These are phyloP conservation scores for Macaria notata DNA, from an alignment of 2,888 invertebrate species.

Conservation along the genomic window DNA sequence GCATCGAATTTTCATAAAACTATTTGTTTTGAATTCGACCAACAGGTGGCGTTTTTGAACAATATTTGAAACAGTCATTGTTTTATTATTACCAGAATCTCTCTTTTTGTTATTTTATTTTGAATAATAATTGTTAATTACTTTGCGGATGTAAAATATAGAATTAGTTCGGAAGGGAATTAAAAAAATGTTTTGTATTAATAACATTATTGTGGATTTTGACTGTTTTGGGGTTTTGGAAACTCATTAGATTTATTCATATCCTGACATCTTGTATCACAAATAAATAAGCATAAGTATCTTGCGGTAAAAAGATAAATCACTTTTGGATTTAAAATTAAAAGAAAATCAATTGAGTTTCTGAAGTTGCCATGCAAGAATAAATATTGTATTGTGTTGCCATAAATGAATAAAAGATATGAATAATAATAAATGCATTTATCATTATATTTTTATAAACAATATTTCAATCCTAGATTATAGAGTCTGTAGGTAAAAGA, in stretches of 20 bases:
- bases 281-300: too few species aligned
- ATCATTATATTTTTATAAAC: background rate
- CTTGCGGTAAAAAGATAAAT: too few species aligned
- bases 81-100: constrained; percentile 19
- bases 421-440: constrained; percentile 55
- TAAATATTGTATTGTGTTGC: constrained; percentile 44
- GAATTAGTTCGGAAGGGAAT: constrained; percentile 13
- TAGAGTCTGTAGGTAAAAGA: background rate
- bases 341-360: constrained; percentile 24
- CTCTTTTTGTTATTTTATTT: constrained; percentile 19
- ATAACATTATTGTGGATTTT: background rate
- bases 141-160: constrained; percentile 22
- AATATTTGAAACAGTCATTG: constrained; percentile 11
- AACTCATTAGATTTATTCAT: too few species aligned
- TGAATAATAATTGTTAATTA: constrained; percentile 19
- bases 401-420: constrained; percentile 43
- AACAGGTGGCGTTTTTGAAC: constrained; percentile 11
- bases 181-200: constrained; percentile 10
- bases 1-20: too few species aligned
- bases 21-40: constrained; percentile 5
- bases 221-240: too few species aligned
- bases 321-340: background rate
- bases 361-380: constrained; percentile 29
- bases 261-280: too few species aligned
- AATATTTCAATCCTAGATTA: background rate